These are phyloP conservation scores for Mormoops blainvillei DNA, from an alignment of 2,113 vertebrate species.

Conservation along the genomic window DNA sequence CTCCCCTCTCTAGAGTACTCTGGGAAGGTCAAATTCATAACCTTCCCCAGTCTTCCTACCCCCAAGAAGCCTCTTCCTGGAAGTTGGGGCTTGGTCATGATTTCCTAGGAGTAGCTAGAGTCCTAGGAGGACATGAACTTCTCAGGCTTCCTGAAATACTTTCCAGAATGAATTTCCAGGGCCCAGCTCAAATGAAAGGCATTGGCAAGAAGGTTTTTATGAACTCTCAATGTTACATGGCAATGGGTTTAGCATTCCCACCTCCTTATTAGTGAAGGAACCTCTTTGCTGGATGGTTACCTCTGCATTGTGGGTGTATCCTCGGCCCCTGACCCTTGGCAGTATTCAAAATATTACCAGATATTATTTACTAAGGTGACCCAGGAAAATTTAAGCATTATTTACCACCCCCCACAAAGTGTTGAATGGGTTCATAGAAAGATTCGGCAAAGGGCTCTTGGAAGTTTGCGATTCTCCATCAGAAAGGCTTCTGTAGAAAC, in stretches of 20 bases:
- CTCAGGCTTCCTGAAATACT: neutral
- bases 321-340: neutral
- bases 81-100: neutral
- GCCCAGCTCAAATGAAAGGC: neutral
- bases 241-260: neutral
- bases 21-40: neutral
- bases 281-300: neutral
- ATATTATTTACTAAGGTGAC: neutral
- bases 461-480: neutral
- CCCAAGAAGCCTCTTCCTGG: neutral
- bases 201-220: neutral
- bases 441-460: neutral
- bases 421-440: neutral
- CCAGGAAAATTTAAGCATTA: neutral
- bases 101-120: neutral
- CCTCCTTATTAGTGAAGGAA: neutral
- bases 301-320: neutral
- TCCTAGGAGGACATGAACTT: neutral
- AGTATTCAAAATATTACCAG: neutral
- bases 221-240: neutral
- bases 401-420: too few relatives aligned
- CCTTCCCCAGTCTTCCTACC: neutral
- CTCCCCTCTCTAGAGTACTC: neutral
- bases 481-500: neutral
- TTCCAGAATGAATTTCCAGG: neutral